Evolutionary conservation across 1,140 invertebrate species (phyloP), one percentile per base, ranked within the genome.

Genomic region (Condylostylus longicornis): DNA sequence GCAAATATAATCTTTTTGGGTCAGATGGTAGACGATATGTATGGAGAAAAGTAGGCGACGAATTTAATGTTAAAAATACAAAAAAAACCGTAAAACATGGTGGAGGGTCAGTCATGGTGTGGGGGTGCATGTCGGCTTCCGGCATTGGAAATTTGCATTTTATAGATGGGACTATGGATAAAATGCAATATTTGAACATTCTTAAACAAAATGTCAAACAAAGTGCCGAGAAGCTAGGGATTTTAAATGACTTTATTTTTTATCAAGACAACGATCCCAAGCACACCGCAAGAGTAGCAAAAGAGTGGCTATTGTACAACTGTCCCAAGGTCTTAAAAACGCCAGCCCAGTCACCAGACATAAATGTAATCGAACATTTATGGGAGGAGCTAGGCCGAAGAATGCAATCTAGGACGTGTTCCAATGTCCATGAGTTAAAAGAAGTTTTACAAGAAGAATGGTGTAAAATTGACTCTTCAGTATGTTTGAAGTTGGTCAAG

Each of bases 41-140:
- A 9, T 34, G 40, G 31, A 33, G 40, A 12, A 38, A 25, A 20
- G 14, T 4, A 9, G 18, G 25, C 17, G 25, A 36, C 18, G 27
- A 28, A 36, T 43, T 32, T 18, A 38, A 44, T 35, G 41, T 43
- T 35, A 37, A 19, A 28, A 28, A 51, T 43, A 34, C 43, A 14
- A 37, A 28, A 13, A 14, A 48, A 23, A 62, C 61, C 2, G 48
- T 63, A 12, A 63, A 63, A 44, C 51, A 60, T 38, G 50, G 54
- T 29, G 49, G 53, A n/a, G 50, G 52, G 20, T 33, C 18, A 20
- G 36, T 55, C 5, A 57, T 62, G 52, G 47, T 57, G n/a, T 62
- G 56, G 54, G 60, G 49, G 12, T 50, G 42, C 28, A 49, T 62
- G 35, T 34, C 42, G 9, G 31, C 37, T 4, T 21, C 21, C 27